Base-by-base conservation (phyloP, 1,140 invertebrate genomes). In the Mercenaria mercenaria region DNA sequence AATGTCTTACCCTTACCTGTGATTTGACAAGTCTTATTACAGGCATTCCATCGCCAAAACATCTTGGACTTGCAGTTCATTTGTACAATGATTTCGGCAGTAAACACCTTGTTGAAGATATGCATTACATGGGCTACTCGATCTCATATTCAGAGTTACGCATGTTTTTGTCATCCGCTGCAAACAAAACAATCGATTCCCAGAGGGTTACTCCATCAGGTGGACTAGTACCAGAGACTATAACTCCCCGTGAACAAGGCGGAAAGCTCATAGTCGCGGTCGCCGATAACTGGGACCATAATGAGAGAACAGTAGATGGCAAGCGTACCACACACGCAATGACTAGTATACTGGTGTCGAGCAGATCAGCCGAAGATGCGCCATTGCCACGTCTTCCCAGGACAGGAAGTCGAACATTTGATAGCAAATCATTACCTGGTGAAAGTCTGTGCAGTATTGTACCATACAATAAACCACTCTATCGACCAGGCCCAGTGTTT, bases 291-390 rank as follows among this genome's bases (percentile, higher is more conserved):
- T n/a, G n/a, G n/a, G n/a, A n/a, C n/a, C n/a, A 80, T 37, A 69
- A 81, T 88, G 86, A 88, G 41, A 59, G 74, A 39, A 88, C 72
- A 20, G 29, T 81, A 26, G 61, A 81, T 81, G 86, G 32, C 41
- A 88, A 88, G 47, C 23, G 77, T 26, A 88, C 86, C 0, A 80
- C 56, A 41, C 86, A 88, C 81, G 86, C 74, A 18, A 88, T 80
- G 86, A 88, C 86, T 15, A 88, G 74, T 52, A 80, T 88, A 23
- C 76, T 88, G n/a, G 74, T 88, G 1, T 26, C 74, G n/a, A 76
- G 18, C 52, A 47, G 23, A 15, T 41, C 3, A 76, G 37, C 47
- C 32, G 26, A 37, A 59, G 8, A 20, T 34, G 32, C n/a, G 43
- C 43, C 11, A 39, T 10, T 56, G 32, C 47, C 84, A 74, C n/a